A percentile compares a stretch with the other conserved stretches of the same genome.
These are phyloP conservation scores for Hystrix cristata DNA, from an alignment of 2,113 vertebrate species.

Conservation along the genomic window DNA sequence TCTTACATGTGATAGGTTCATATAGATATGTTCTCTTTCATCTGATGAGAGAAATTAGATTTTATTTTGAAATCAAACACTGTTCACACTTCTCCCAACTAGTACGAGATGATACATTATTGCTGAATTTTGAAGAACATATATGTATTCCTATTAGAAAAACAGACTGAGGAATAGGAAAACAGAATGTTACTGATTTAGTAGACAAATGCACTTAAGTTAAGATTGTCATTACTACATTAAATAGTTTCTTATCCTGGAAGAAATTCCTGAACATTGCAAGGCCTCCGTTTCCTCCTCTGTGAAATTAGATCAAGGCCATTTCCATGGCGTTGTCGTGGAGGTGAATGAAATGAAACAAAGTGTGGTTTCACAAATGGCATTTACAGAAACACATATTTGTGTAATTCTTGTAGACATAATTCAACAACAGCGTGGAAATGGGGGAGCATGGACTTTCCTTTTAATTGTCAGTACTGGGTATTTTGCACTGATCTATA, in stretches of 20 bases:
- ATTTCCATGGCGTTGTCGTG: accelerated
- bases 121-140: neutral
- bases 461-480: neutral
- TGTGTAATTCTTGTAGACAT: too few relatives aligned
- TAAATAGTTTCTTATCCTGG: neutral
- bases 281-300: neutral
- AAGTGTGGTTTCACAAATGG: neutral
- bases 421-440: neutral
- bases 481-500: neutral
- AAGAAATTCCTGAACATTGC: neutral
- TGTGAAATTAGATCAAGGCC: neutral
- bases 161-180: neutral
- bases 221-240: neutral
- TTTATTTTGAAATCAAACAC: slow-evolving; percentile 3
- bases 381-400: too few relatives aligned
- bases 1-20: neutral
- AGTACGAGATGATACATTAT: neutral
- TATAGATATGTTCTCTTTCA: neutral
- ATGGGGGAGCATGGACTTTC: neutral
- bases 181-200: neutral
- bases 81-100: neutral
- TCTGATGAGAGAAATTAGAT: neutral
- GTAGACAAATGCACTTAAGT: neutral
- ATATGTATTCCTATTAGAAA: neutral
- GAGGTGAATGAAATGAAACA: neutral